These are phyloP conservation scores for Schrankia costaestrigalis DNA, from an alignment of 2,888 invertebrate genomes.

Conservation along the genomic window DNA sequence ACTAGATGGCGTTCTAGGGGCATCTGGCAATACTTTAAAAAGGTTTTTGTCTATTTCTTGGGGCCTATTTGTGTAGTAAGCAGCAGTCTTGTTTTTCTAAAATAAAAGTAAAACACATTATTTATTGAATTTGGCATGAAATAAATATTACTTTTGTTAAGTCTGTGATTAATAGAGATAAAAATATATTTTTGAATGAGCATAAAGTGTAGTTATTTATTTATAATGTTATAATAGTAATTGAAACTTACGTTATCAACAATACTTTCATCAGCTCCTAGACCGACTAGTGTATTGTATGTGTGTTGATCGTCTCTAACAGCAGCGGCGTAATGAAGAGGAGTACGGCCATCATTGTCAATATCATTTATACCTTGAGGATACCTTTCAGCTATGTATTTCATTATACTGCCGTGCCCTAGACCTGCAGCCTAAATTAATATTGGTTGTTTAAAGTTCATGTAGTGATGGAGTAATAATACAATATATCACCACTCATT, in stretches of 20 bases:
- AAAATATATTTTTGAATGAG: not conserved
- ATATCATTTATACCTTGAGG: conserved; percentile 84
- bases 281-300: conserved; percentile 87
- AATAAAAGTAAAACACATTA: conserved; percentile 34
- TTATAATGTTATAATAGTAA: not conserved
- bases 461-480: not conserved
- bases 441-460: not conserved
- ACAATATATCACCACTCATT: too few species aligned
- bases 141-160: not conserved
- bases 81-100: conserved; percentile 91
- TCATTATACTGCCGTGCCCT: conserved; percentile 87
- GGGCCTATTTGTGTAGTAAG: conserved; percentile 87
- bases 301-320: conserved; percentile 88
- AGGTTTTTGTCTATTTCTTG: conserved; percentile 88
- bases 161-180: too few species aligned
- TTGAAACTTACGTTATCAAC: conserved; percentile 88
- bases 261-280: conserved; percentile 91
- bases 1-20: conserved; percentile 88
- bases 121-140: not conserved
- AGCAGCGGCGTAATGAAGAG: conserved; percentile 93
- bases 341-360: conserved; percentile 92
- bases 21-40: conserved; percentile 87
- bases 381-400: conserved; percentile 85
- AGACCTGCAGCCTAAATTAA: conserved; percentile 87
- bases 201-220: conserved; percentile 10